Conservation (phyloP, 1,140 invertebrate species). For the Drosophila littoralis region DNA sequence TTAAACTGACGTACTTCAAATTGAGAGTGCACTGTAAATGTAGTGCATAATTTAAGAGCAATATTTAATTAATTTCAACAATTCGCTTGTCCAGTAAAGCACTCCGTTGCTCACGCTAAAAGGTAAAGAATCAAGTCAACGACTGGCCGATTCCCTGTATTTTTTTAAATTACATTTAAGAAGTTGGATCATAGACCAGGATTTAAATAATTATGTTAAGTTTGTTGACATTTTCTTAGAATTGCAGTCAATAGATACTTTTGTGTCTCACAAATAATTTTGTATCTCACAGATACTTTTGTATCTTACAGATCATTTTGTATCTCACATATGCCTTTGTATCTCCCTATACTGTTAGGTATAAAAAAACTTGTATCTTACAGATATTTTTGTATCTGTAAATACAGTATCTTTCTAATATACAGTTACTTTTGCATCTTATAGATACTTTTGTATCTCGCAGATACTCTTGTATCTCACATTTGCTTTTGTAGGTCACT, state of each 20-base stretch:
- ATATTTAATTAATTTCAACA: slow-evolving; percentile 61
- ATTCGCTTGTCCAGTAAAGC: slow-evolving; percentile 19
- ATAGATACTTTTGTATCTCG: background rate
- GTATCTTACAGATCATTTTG: background rate
- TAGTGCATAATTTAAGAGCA: slow-evolving; percentile 42
- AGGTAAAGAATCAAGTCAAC: no score
- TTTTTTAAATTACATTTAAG: no score
- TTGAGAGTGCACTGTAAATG: slow-evolving; percentile 21
- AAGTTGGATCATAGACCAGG: no score
- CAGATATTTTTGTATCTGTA: slow-evolving; percentile 2
- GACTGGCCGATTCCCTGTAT: background rate
- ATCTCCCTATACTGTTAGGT: no score
- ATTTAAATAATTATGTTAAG: no score
- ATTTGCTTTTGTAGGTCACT: background rate
- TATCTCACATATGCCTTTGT: slow-evolving; percentile 2
- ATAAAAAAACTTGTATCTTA: no score
- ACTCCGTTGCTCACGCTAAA: background rate
- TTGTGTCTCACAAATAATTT: background rate
- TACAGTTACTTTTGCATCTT: background rate
- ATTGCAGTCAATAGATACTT: background rate
- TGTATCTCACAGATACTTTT: background rate
- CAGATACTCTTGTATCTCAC: background rate
- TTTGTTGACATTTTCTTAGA: no score
- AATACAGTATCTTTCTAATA: no score
- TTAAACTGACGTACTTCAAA: background rate